Evolutionary conservation across 2,113 vertebrate species (phyloP).

Genomic region (Poicephalus gulielmi): DNA sequence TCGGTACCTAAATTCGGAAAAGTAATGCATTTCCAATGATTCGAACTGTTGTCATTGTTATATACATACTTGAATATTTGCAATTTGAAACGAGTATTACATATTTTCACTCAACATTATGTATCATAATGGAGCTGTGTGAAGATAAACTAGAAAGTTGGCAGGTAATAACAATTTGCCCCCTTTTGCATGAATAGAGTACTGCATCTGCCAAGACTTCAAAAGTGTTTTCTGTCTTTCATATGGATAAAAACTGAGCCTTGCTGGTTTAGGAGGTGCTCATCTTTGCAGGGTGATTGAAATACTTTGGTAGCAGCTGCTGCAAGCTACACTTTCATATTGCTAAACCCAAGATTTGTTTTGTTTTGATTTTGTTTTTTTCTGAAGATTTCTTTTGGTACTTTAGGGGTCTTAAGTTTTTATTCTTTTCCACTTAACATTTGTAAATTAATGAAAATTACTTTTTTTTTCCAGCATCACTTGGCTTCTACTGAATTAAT

Average conservation of each 20-base stretch:
- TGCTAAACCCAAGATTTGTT: background rate
- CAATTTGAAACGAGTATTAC: background rate
- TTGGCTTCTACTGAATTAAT: background rate
- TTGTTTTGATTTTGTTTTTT: background rate
- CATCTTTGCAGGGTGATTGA: background rate
- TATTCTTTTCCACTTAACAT: background rate
- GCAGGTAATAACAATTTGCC: background rate
- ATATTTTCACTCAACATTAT: background rate
- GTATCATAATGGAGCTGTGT: background rate
- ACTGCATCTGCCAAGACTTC: background rate
- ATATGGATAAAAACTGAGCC: background rate
- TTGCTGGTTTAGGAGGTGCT: background rate
- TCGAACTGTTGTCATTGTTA: background rate
- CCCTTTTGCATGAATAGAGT: background rate
- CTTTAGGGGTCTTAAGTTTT: background rate
- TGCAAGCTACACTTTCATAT: background rate
- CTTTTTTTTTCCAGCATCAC: background rate
- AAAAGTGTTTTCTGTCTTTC: background rate
- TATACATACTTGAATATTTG: background rate
- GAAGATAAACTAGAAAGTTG: background rate
- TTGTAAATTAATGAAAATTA: background rate
- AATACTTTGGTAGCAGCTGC: conserved; percentile 13
- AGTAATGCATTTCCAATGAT: background rate
- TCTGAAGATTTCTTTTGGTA: background rate
- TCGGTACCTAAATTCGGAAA: background rate